phyloP scores from a whole-genome alignment of 2,113 vertebrate genomes.

The Podarcis muralis region DNA sequence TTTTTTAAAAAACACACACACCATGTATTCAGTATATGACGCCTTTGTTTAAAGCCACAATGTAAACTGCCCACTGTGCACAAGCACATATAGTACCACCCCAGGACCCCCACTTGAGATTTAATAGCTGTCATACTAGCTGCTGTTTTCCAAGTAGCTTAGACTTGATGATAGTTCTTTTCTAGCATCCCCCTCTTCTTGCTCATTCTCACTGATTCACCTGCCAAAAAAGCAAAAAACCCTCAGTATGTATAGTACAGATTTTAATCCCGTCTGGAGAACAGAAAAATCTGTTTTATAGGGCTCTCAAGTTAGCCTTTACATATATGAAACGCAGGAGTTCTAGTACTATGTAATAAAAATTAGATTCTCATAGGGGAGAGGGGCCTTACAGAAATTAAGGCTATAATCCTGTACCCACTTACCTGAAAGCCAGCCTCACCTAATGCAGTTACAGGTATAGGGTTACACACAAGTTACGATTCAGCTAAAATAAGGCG shows the following conservation, averaged over 20 bases:
- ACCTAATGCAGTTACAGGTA: not conserved
- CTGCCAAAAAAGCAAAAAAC: not conserved
- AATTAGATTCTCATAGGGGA: not conserved
- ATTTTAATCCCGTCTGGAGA: not conserved
- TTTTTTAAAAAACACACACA: not conserved
- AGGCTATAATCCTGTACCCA: not conserved
- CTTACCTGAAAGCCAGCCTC: not conserved
- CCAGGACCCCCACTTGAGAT: not conserved
- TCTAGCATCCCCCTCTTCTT: not conserved
- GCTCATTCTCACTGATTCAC: not conserved
- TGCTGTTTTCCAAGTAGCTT: not conserved
- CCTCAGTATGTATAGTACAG: not conserved
- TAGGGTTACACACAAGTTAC: not conserved
- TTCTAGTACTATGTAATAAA: not conserved
- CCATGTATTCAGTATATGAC: not conserved
- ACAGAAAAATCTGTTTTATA: not conserved
- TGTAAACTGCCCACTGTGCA: not conserved
- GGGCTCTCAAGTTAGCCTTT: not conserved
- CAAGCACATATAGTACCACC: too few species aligned
- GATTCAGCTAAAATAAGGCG: not conserved
- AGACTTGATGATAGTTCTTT: not conserved
- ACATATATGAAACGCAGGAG: not conserved
- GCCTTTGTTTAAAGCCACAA: not conserved
- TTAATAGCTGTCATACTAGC: not conserved
- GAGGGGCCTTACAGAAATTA: not conserved